Percentiles rank a stretch among this genome's conserved stretches.
Evolutionary conservation across 2,888 invertebrate genomes (phyloP).

Genomic region (Merodon equestris): DNA sequence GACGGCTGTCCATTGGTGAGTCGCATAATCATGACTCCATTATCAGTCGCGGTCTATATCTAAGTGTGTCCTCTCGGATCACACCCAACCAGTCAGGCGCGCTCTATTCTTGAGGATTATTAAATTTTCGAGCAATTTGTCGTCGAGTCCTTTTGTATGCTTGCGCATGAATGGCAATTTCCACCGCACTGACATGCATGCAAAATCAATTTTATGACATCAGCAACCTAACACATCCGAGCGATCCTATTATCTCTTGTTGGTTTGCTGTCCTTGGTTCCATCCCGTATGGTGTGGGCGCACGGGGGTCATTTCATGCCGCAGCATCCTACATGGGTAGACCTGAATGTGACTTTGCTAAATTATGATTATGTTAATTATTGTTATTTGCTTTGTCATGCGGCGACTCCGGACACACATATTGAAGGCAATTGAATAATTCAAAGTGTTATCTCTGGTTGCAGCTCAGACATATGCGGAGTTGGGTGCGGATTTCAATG

Average conservation of each 20-base stretch:
- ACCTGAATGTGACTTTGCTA: slow-evolving; percentile 42
- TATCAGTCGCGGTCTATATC: slow-evolving; percentile 16
- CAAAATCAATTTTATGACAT: slow-evolving; percentile 46
- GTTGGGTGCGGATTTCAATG: slow-evolving; percentile 29
- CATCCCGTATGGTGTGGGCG: slow-evolving; percentile 6
- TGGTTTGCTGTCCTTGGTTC: too few relatives aligned
- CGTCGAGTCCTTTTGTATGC: slow-evolving; percentile 12
- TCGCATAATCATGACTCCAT: slow-evolving; percentile 46
- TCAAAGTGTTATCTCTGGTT: slow-evolving; percentile 59
- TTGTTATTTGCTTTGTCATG: slow-evolving; percentile 64
- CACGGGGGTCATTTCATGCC: slow-evolving; percentile 12
- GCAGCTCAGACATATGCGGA: slow-evolving; percentile 5
- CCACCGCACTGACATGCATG: slow-evolving; percentile 8
- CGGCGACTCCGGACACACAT: slow-evolving; percentile 25
- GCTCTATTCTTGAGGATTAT: slow-evolving; percentile 11
- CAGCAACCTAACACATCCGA: slow-evolving; percentile 48
- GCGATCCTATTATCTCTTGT: slow-evolving; percentile 48
- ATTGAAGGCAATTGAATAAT: slow-evolving; percentile 63
- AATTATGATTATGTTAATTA: slow-evolving; percentile 69
- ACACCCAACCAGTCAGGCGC: not conserved
- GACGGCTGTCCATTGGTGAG: not conserved
- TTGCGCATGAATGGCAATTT: slow-evolving; percentile 13
- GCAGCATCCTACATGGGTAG: slow-evolving; percentile 8
- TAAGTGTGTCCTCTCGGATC: slow-evolving; percentile 18
- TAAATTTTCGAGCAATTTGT: slow-evolving; percentile 32